Conservation (phyloP, 2,113 vertebrate genomes). For the Macquaria australasica region DNA sequence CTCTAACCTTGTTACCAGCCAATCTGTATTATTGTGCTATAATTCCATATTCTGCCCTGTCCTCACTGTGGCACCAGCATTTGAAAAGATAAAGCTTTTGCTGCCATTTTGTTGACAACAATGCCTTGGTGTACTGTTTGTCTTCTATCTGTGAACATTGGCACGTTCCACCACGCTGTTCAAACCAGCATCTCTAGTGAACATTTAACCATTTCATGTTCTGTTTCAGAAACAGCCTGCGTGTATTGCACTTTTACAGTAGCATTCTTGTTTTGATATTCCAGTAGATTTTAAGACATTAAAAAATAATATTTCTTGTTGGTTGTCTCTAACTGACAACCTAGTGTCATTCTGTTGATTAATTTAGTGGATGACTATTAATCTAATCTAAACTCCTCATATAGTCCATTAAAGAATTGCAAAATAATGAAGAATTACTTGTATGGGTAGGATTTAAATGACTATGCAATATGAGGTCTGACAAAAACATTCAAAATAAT, state of each 20-base stretch:
- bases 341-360: background rate
- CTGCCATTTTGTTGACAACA: constrained; percentile 74
- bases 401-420: background rate
- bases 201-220: constrained; percentile 51
- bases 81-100: constrained; percentile 74
- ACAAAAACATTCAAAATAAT: background rate
- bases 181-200: constrained; percentile 43
- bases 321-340: background rate
- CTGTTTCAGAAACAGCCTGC: background rate
- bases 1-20: constrained; percentile 87
- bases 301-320: background rate
- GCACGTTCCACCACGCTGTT: constrained; percentile 62
- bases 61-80: constrained; percentile 80
- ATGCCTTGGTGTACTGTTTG: constrained; percentile 73
- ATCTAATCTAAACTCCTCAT: background rate
- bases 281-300: background rate
- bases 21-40: constrained; percentile 88
- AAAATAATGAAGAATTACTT: background rate
- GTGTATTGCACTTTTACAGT: background rate
- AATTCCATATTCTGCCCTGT: constrained; percentile 85
- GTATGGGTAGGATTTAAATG: background rate
- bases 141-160: constrained; percentile 69
- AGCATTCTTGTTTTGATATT: background rate
- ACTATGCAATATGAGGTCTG: background rate
- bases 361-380: background rate